A percentile compares a stretch with the other conserved stretches of the same genome.
Conservation (phyloP, 2,888 invertebrate genomes). For the Drosophila longiperda region DNA sequence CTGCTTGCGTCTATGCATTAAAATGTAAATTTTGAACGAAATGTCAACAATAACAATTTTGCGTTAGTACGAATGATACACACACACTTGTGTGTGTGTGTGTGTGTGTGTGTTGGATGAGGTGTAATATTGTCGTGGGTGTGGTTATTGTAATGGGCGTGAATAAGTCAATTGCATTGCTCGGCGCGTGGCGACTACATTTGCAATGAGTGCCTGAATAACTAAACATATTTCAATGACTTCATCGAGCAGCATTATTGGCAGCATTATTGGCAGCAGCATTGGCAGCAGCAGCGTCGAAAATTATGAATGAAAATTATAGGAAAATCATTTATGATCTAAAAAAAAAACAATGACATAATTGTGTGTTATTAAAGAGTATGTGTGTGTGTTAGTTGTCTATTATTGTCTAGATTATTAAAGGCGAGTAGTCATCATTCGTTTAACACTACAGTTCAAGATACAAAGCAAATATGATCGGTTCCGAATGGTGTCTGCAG, state of each 20-base stretch:
- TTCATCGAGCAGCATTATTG: constrained; percentile 50
- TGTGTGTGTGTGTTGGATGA: constrained; percentile 19
- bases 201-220: constrained; percentile 38
- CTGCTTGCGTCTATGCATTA: constrained; percentile 65
- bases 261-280: constrained; percentile 40
- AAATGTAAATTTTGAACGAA: constrained; percentile 45
- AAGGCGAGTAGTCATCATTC: constrained; percentile 37
- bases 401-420: constrained; percentile 20
- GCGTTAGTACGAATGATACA: constrained; percentile 6
- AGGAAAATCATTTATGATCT: constrained; percentile 13
- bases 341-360: constrained; percentile 21
- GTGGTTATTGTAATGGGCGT: constrained; percentile 33
- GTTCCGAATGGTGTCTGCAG: constrained; percentile 56
- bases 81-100: constrained; percentile 16
- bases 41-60: constrained; percentile 61
- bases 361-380: constrained; percentile 15
- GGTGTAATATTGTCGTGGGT: constrained; percentile 16
- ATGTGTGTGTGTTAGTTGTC: constrained; percentile 30
- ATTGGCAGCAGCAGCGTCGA: constrained; percentile 28
- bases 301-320: constrained; percentile 53
- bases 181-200: constrained; percentile 57
- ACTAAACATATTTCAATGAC: constrained; percentile 52
- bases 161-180: constrained; percentile 44
- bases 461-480: constrained; percentile 75
- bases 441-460: constrained; percentile 65